phyloP scores from a whole-genome alignment of 2,888 invertebrate species.

The Cheilosia scutellata region DNA sequence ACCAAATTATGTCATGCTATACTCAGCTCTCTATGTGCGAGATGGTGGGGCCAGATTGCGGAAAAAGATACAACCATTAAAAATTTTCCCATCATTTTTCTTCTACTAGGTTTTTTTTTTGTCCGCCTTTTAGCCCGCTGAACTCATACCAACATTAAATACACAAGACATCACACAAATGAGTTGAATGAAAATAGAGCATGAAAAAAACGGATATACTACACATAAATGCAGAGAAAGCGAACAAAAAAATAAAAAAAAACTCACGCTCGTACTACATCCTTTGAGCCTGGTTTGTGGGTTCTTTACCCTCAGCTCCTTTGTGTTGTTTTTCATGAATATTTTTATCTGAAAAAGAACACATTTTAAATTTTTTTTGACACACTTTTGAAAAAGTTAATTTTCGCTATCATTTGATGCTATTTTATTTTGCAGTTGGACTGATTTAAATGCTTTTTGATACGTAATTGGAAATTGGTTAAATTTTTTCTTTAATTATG shows the following conservation, averaged over 20 bases:
- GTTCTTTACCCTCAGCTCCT: constrained; percentile 53
- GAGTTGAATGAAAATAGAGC: constrained; percentile 68
- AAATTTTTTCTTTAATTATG: not conserved
- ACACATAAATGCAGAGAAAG: constrained; percentile 33
- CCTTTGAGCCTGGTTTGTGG: constrained; percentile 59
- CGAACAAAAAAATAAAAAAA: constrained; percentile 2
- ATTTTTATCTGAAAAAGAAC: not conserved
- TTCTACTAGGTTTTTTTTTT: not conserved
- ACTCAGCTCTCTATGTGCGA: not conserved
- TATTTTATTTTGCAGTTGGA: no score
- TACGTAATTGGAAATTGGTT: not conserved
- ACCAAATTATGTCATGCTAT: constrained; percentile 71
- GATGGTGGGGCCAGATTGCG: constrained; percentile 46
- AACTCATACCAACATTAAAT: constrained; percentile 30
- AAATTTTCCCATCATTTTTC: constrained; percentile 45
- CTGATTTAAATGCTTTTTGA: not conserved
- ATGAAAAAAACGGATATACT: constrained; percentile 55
- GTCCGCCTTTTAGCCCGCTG: constrained; percentile 35
- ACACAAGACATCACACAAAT: constrained; percentile 64
- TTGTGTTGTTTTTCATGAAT: constrained; percentile 25
- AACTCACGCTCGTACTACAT: constrained; percentile 17
- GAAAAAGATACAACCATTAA: constrained; percentile 66
- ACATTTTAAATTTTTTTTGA: constrained; percentile 16
- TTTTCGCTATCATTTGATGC: constrained; percentile 15
- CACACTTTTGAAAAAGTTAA: constrained; percentile 43